phyloP scores from a whole-genome alignment of 1,140 invertebrate species.

The Drosophila eugracilis region DNA sequence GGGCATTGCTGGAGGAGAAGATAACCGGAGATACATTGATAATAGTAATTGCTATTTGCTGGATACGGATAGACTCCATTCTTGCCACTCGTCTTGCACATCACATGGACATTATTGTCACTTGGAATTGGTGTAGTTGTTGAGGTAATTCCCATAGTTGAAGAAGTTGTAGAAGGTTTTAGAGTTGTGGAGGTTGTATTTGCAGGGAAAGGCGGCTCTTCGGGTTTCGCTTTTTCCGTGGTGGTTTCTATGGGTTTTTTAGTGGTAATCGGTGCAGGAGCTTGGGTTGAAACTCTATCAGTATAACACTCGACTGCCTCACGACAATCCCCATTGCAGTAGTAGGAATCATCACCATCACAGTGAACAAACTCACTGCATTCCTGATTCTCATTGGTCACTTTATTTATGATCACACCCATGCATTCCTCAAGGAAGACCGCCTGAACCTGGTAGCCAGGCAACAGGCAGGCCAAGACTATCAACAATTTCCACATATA shows the following conservation, averaged over 20 bases:
- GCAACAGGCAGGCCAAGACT: conserved; percentile 44
- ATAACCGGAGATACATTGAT: conserved; percentile 61
- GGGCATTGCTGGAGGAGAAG: conserved; percentile 67
- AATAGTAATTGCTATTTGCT: conserved; percentile 66
- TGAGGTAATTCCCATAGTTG: background rate
- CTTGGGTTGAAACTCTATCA: background rate
- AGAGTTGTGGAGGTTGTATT: background rate
- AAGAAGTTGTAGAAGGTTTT: background rate
- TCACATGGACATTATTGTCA: conserved; percentile 23
- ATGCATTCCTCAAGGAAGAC: conserved; percentile 66
- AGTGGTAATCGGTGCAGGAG: conserved; percentile 1
- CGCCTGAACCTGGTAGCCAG: conserved; percentile 21
- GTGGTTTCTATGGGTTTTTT: background rate
- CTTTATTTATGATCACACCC: conserved; percentile 55
- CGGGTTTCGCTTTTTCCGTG: background rate
- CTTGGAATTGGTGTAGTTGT: background rate
- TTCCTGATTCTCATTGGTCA: conserved; percentile 48
- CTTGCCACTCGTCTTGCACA: conserved; percentile 34
- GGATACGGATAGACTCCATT: conserved; percentile 69
- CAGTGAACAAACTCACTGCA: conserved; percentile 75
- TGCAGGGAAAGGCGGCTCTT: background rate
- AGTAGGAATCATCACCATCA: conserved; percentile 70
- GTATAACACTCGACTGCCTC: conserved; percentile 48
- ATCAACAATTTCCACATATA: conserved; percentile 57
- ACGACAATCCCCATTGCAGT: conserved; percentile 63